Evolutionary conservation across 92 coral and sea anemone species (phyloP), one percentile per base, ranked within the genome.

Genomic region (Umimayanthus kanabou): DNA sequence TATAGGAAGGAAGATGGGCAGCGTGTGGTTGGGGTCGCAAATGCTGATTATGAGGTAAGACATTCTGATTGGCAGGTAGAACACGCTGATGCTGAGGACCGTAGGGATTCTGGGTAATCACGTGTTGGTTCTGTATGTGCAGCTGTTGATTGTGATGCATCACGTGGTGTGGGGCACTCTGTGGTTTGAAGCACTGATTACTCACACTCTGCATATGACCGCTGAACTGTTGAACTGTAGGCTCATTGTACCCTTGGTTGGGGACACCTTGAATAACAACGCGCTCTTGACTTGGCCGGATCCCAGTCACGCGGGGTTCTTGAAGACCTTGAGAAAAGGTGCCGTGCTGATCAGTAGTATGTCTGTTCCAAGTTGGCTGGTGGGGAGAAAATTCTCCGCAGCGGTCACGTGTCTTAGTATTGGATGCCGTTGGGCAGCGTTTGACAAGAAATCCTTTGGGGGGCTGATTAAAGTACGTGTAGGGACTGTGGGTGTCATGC

Each of bases 251-350:
- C 14, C 66, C 43, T 39, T 83, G 87, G 47, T 37, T 43, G 65
- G 78, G 65, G 0, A 82, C 86, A 13, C 86, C 43, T 67, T 69
- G 76, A 13, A 82, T 69, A 45, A 43, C 25, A 43, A 69, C 61
- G 28, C 78, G 78, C 22, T 83, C 87, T 45, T 83, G 87, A 42
- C 65, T 58, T 72, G 77, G 87, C 26, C 43, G 77, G 78, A 83
- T 83, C 64, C 87, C 87, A 45, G 70, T 71, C 43, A 83, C 4
- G 42, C 64, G 87, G 78, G 78, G 87, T 66, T 83, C 77, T 18
- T 69, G 77, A 7, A 16, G 29, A 70, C 18, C 67, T 69, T 83
- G 87, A 47, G 66, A 69, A 40, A 69, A 26, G 23, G 78, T 45
- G 9, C 67, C 87, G 71, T 43, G 43, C 45, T 50, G 55, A 16